Evolutionary conservation across 2,888 invertebrate genomes (phyloP), one percentile per base, ranked within the genome.

Genomic region (Eristalis intricaria): DNA sequence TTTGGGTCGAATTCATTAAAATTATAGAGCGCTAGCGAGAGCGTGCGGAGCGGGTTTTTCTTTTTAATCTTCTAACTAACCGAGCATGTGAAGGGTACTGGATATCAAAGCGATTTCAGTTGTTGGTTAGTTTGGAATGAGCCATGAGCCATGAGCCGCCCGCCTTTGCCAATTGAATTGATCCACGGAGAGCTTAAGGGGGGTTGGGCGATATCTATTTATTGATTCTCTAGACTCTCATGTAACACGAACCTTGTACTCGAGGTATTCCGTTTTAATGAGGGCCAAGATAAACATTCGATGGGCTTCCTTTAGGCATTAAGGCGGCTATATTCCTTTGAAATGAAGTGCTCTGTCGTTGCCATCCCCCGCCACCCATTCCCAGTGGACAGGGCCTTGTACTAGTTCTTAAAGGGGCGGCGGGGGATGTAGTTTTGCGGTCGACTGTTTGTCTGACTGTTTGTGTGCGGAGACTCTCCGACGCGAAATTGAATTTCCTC

Each of bases 1-100:
- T 83, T 83, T 83, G 75, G 86, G 86, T 87, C 78, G 79, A 66
- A 82, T 86, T 75, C 75, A 71, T 75, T 75, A 63, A 83, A 64
- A 79, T 78, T 78, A 61, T 75, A 74, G 78, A 70, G 56, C 7
- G 50, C 2, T 8, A n/a, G 43, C n/a, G 32, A 32, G 43, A 5
- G 43, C 5, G 15, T 2, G 15, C 1, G 43, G n/a, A 5, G 15
- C 4, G 5, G 50, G 43, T 78, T 69, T 69, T 76, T 43, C 63
- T 26, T 73, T 43, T 85, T 61, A 65, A 68, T 68, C 70, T 70
- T 63, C 61, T 80, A 75, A 76, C 50, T 75, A 81, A 75, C 60
- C 58, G 73, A 76, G 84, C 76, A 75, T 73, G 75, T 75, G 50
- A 66, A 80, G 64, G 69, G 68, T 64, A 79, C 15, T 38, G 50